phyloP scores from a whole-genome alignment of 2,113 vertebrate species.

The Pteronura brasiliensis region DNA sequence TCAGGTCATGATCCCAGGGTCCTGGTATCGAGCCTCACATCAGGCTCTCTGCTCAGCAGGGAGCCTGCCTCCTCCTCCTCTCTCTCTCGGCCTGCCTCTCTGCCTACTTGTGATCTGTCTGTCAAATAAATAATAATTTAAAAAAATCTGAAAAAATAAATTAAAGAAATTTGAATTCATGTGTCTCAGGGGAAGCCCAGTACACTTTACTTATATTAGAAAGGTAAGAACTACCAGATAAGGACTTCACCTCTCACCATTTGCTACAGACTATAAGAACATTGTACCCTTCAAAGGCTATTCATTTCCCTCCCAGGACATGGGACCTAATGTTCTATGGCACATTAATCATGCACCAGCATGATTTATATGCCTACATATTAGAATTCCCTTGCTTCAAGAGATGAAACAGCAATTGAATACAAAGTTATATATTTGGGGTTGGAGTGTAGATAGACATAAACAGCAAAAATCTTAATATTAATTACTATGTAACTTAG shows the following conservation, averaged over 20 bases:
- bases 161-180: not conserved
- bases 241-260: not conserved
- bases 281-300: conserved; percentile 31
- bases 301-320: conserved; percentile 52
- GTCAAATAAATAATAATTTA: no score
- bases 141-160: not conserved
- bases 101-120: no score
- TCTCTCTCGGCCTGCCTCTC: no score
- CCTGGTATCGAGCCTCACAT: no score
- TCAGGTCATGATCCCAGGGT: no score
- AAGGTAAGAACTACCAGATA: not conserved
- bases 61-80: no score
- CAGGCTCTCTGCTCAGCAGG: no score
- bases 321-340: conserved; percentile 44
- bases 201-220: not conserved
- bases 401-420: not conserved
- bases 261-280: conserved; percentile 3
- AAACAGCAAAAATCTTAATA: conserved; percentile 14
- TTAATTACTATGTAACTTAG: conserved; percentile 33
- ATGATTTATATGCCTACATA: conserved; percentile 55
- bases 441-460: not conserved
- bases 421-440: conserved; percentile 1
- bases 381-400: conserved; percentile 35
- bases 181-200: not conserved
- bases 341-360: conserved; percentile 56